Evolutionary conservation across 2,797 vertebrate species (phyloP).

Genomic region (Sebastiscus albofasciatus): DNA sequence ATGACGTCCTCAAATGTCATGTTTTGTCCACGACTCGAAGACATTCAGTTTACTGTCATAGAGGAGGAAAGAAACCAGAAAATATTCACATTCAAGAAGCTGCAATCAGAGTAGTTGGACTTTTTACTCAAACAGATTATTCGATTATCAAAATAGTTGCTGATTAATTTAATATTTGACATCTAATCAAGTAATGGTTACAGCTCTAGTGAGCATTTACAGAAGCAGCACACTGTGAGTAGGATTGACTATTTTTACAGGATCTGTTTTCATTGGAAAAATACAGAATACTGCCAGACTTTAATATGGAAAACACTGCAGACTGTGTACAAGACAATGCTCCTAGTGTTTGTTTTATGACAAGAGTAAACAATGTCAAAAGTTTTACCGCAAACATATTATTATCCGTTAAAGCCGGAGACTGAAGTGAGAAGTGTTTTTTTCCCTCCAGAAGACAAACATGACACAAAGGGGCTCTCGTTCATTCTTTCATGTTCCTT

Average conservation of each 20-base stretch:
- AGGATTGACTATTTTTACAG: not conserved
- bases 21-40: no score
- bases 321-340: not conserved
- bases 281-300: not conserved
- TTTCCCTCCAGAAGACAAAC: not conserved
- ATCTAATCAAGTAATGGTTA: no score
- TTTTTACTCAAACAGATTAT: no score
- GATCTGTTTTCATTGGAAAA: not conserved
- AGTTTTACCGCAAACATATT: not conserved
- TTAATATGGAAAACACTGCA: not conserved
- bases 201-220: not conserved
- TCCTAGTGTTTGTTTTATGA: not conserved
- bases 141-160: no score
- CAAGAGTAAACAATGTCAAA: conserved; percentile 1
- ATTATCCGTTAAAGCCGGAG: not conserved
- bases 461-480: conserved; percentile 17
- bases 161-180: no score
- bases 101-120: no score
- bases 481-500: conserved; percentile 61
- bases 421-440: not conserved
- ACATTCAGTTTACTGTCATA: no score
- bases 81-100: no score
- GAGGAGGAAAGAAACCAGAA: no score
- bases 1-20: no score
- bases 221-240: not conserved